Evolutionary conservation across 1,140 invertebrate genomes (phyloP).

Genomic region (Calliopsis andreniformis): DNA sequence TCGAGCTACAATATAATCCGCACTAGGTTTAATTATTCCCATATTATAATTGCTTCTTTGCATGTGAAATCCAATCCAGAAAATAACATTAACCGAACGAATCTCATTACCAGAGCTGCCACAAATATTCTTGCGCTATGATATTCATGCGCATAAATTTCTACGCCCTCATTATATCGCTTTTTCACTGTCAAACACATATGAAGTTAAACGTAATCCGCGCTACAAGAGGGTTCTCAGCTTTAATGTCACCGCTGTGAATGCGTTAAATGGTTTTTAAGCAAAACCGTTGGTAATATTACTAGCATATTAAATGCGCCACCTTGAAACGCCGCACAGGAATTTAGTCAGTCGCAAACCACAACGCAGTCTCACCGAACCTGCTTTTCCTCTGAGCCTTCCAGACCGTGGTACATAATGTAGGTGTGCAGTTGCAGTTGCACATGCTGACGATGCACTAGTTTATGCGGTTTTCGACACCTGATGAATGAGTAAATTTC

Average conservation of each 20-base stretch:
- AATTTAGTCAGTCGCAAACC: constrained; percentile 14
- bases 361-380: background rate
- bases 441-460: background rate
- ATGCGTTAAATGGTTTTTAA: constrained; percentile 5
- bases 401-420: background rate
- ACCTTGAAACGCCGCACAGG: constrained; percentile 22
- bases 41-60: constrained; percentile 1
- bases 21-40: background rate
- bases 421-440: background rate
- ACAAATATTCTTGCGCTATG: background rate
- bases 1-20: background rate
- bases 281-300: constrained; percentile 1
- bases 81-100: background rate
- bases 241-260: background rate
- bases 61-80: background rate
- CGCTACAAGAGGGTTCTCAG: background rate
- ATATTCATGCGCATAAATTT: no score
- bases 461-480: constrained; percentile 1
- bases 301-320: constrained; percentile 8
- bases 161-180: background rate
- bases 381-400: background rate
- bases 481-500: no score
- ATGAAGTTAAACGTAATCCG: no score
- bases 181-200: background rate
- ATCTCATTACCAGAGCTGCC: background rate